phyloP scores from a whole-genome alignment of 2,888 invertebrate species.

The Lasioglossum villosulum region DNA sequence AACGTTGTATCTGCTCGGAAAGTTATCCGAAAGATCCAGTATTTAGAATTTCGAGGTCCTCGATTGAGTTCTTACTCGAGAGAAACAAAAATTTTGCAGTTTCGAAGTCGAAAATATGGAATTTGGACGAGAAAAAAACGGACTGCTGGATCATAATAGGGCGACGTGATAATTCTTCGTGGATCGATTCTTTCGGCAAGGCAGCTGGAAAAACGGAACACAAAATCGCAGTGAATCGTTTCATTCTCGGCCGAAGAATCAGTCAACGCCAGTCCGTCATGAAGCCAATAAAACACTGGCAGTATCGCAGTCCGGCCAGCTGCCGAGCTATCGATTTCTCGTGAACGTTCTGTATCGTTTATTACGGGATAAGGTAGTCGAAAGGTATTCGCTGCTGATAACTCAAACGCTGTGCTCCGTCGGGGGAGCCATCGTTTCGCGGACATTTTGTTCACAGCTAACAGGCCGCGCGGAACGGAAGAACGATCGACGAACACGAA shows the following conservation, averaged over 20 bases:
- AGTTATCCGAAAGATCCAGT: no score
- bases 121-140: no score
- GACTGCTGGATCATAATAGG: no score
- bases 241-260: conserved; percentile 27
- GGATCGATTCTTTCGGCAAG: neutral
- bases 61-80: accelerated
- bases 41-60: no score
- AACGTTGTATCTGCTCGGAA: no score
- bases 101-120: no score
- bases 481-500: neutral
- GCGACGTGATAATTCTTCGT: neutral
- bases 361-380: conserved; percentile 50
- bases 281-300: conserved; percentile 23
- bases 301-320: conserved; percentile 29
- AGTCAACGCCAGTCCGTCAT: conserved; percentile 8
- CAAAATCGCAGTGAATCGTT: neutral
- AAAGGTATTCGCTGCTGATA: conserved; percentile 42
- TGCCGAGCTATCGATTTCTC: conserved; percentile 52
- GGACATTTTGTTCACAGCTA: conserved; percentile 15
- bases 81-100: no score
- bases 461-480: neutral
- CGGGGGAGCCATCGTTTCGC: neutral
- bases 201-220: neutral
- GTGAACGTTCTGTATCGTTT: conserved; percentile 34
- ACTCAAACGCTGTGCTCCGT: conserved; percentile 23